Base-by-base conservation (phyloP, 2,113 vertebrate genomes). In the Melanerpes formicivorus region DNA sequence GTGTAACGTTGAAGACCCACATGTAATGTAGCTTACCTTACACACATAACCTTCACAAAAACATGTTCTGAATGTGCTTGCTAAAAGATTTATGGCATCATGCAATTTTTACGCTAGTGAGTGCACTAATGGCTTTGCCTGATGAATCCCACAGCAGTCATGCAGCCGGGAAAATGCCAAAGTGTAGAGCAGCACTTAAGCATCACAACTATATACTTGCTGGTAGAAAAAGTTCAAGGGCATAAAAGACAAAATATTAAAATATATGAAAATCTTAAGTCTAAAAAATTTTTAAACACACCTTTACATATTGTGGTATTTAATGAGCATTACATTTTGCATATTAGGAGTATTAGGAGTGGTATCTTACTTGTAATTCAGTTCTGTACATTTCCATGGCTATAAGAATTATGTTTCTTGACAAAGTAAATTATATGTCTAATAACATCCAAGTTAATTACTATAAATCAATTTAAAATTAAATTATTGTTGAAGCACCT, bases 81-180 rank as follows among this genome's bases (percentile, higher is more conserved):
- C 91, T 99, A 92, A 99, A 99, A 98, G 97, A 99, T 99, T 99
- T 98, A 99, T 98, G 91, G 79, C 91, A 98, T 98, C 98, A 98
- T 99, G 97, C 97, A 99, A 98, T 95, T 99, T 99, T 99, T 98
- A 99, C 93, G 76, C 96, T 95, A 97, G 93, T 96, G 98, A 98
- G 98, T 98, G 98, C 93, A 96, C 95, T 98, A 98, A 99, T 98
- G 98, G 98, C 95, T 99, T 98, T 98, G 97, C 98, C 97, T 97
- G 97, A 97, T 95, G 95, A 97, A 96, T 97, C 98, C 97, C 98
- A 80, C 55, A 96, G 97, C 97, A 98, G 91, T 97, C 95, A 97
- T 96, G 97, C 97, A 97, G 91, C 95, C 97, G 98, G 97, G 94
- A 97, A 98, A 98, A 98, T 96, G 88, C 96, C 70, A 91, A 97